These are phyloP conservation scores for Myotis brandtii DNA, from an alignment of 2,113 vertebrate species.

Conservation along the genomic window DNA sequence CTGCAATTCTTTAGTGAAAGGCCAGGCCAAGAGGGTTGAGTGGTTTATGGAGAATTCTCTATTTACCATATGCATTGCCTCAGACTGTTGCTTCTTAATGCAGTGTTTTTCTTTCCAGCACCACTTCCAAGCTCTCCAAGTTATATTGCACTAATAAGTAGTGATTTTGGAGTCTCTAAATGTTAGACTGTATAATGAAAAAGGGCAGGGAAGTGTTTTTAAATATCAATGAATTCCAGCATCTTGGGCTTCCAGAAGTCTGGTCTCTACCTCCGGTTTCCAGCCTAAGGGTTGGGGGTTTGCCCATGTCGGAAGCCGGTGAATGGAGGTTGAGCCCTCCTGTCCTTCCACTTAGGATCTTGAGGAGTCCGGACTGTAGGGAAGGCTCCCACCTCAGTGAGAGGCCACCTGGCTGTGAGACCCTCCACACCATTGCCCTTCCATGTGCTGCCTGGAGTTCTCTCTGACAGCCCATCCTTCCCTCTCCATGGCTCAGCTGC, in stretches of 20 bases:
- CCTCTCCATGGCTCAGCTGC: not conserved
- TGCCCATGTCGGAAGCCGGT: not conserved
- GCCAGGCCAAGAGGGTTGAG: no score
- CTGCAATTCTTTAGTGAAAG: not conserved
- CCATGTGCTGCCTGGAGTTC: no score
- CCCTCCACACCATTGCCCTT: no score
- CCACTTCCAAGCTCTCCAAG: not conserved
- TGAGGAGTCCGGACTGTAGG: not conserved
- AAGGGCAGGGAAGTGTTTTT: slow-evolving; percentile 72
- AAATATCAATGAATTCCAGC: slow-evolving; percentile 79
- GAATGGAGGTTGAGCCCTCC: not conserved
- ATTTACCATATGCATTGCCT: not conserved
- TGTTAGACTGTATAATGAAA: slow-evolving; percentile 76
- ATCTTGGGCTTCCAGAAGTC: slow-evolving; percentile 65
- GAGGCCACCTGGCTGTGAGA: accelerated
- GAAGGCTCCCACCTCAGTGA: accelerated
- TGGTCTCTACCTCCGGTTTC: slow-evolving; percentile 35
- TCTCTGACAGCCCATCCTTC: accelerated
- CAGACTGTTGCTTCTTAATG: not conserved
- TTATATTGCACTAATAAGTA: slow-evolving; percentile 60
- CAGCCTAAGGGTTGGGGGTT: not conserved
- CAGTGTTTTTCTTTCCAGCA: not conserved
- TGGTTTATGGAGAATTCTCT: not conserved
- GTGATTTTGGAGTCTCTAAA: slow-evolving; percentile 75
- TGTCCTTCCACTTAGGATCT: not conserved